phyloP scores from a whole-genome alignment of 37 sponge, comb jelly and placozoan genomes.

The Dysidea cf. avara region DNA sequence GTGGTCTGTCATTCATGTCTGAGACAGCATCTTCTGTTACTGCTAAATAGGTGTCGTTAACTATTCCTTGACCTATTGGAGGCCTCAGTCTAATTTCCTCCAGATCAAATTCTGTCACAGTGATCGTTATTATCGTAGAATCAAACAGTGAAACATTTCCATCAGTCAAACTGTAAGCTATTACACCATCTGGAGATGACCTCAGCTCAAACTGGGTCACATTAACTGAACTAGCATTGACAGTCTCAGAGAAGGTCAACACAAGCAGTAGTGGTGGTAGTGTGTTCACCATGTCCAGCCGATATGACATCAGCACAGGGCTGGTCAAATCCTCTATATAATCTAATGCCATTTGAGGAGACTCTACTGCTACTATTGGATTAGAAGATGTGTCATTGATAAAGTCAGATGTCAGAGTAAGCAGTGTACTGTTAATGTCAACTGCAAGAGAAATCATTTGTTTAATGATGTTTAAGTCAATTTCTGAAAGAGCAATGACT shows the following conservation, averaged over 20 bases:
- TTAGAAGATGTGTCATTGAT: slow-evolving; percentile 75
- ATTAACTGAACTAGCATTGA: slow-evolving; percentile 45
- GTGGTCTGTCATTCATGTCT: slow-evolving; percentile 74
- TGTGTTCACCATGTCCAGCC: slow-evolving; percentile 73
- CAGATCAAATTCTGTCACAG: slow-evolving; percentile 55
- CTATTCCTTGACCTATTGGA: slow-evolving; percentile 62
- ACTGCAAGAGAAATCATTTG: slow-evolving; percentile 58
- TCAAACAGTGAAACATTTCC: slow-evolving; percentile 54
- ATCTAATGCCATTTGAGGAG: slow-evolving; percentile 10
- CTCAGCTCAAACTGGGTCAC: slow-evolving; percentile 56
- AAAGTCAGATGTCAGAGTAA: slow-evolving; percentile 31
- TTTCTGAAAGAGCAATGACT: slow-evolving; percentile 45
- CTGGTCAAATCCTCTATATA: slow-evolving; percentile 47
- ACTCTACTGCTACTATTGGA: slow-evolving; percentile 13
- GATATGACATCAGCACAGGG: slow-evolving; percentile 69
- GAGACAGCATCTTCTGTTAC: slow-evolving; percentile 36
- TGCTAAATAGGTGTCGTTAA: slow-evolving; percentile 49
- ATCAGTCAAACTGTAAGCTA: slow-evolving; percentile 51
- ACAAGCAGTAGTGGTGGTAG: slow-evolving; percentile 82
- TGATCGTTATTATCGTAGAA: slow-evolving; percentile 78
- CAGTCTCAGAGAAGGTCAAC: slow-evolving; percentile 88
- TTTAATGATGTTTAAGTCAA: slow-evolving; percentile 87
- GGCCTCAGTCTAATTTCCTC: slow-evolving; percentile 66
- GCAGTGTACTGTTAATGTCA: slow-evolving; percentile 47
- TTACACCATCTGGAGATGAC: not conserved